Base-by-base conservation (phyloP, 2,888 invertebrate genomes). In the Caenorhabditis plicata region DNA sequence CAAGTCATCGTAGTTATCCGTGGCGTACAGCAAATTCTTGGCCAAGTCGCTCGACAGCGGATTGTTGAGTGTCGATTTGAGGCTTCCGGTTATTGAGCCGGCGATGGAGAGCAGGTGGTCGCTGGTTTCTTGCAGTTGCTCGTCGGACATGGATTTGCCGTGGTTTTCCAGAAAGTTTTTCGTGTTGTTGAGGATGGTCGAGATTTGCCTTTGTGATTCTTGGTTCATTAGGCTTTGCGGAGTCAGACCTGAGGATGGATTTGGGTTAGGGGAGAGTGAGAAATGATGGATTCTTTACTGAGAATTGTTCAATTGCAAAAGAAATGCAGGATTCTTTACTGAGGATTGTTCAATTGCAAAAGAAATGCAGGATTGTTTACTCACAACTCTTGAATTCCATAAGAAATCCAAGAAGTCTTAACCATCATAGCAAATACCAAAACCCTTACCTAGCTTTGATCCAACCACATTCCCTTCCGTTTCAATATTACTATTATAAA, bases 211-310 rank as follows among this genome's bases (percentile, higher is more conserved):
- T 26, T 71, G 70, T 3, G 70, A 47, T 3, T 50, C 64, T 42
- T 73, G 70, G 22, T 62, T 66, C 49, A 73, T 47, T 19, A 71
- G 45, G 44, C 60, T 64, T 31, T 69, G 69, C 0, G 65, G 51
- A 2, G 51, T 46, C 8, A 66, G 53, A 17, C 48, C 68, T 64
- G 53, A 27, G 60, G 51, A 42, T 8, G n/a, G n/a, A n/a, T n/a
- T n/a, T n/a, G n/a, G n/a, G n/a, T n/a, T n/a, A n/a, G n/a, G n/a
- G n/a, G n/a, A n/a, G n/a, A n/a, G n/a, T n/a, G n/a, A n/a, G n/a
- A n/a, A n/a, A n/a, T n/a, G n/a, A n/a, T n/a, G n/a, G n/a, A n/a
- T n/a, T n/a, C n/a, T n/a, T n/a, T n/a, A n/a, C n/a, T n/a, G n/a
- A n/a, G n/a, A n/a, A n/a, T n/a, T n/a, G n/a, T n/a, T n/a, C n/a